Conservation (phyloP, 2,113 vertebrate genomes). For the Aleadryas rufinucha region DNA sequence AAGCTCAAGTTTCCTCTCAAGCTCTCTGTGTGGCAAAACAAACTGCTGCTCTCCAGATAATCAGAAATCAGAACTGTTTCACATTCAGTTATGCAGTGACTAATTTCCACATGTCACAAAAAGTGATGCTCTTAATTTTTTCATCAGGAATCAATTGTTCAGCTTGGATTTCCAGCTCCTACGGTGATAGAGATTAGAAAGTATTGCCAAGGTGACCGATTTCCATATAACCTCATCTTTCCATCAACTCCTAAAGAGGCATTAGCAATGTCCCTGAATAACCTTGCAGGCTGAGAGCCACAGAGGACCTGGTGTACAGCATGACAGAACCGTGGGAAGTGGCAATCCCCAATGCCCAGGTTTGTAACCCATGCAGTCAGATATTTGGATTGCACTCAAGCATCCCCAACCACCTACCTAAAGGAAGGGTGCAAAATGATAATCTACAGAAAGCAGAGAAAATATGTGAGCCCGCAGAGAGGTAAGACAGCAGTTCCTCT, state of each 20-base stretch:
- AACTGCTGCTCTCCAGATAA: not conserved
- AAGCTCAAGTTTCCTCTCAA: not conserved
- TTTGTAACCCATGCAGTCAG: not conserved
- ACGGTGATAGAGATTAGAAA: constrained; percentile 36
- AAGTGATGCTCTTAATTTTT: constrained; percentile 61
- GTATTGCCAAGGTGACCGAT: constrained; percentile 51
- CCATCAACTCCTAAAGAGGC: constrained; percentile 7
- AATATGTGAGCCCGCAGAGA: not conserved
- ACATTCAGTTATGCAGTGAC: constrained; percentile 49
- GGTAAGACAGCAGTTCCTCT: not conserved
- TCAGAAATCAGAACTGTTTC: constrained; percentile 42
- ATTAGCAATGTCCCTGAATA: constrained; percentile 30
- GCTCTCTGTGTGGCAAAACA: constrained; percentile 20
- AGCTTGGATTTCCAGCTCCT: constrained; percentile 45
- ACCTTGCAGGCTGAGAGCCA: constrained; percentile 11
- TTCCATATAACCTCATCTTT: constrained; percentile 53
- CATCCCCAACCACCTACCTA: not conserved
- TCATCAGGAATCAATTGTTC: constrained; percentile 62
- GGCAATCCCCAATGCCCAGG: not conserved
- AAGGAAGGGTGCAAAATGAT: not conserved
- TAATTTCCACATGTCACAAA: constrained; percentile 59
- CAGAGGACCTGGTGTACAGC: not conserved
- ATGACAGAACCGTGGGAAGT: not conserved
- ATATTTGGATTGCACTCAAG: not conserved
- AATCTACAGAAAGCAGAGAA: not conserved